These are phyloP conservation scores for Nymphalis c-album DNA, from an alignment of 2,888 invertebrate species.

Conservation along the genomic window DNA sequence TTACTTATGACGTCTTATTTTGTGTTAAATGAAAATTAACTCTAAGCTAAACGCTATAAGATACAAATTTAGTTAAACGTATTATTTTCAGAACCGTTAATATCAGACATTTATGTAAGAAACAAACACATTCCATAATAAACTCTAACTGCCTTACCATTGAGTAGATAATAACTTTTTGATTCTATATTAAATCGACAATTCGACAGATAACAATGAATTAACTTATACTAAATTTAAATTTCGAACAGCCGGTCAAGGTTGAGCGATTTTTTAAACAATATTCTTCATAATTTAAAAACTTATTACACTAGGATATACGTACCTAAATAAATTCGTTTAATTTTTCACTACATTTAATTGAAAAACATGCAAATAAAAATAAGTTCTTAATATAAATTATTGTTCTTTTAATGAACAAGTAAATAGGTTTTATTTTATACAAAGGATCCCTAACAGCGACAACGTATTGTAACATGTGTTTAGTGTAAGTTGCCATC, in stretches of 20 bases:
- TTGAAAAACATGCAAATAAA: no score
- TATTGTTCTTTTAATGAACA: no score
- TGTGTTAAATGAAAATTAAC: no score
- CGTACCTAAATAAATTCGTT: neutral
- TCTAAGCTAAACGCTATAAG: no score
- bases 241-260: slow-evolving; percentile 28
- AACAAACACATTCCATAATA: slow-evolving; percentile 8
- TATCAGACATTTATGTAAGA: neutral
- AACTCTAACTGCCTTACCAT: neutral
- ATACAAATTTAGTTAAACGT: no score
- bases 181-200: slow-evolving; percentile 23
- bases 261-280: slow-evolving; percentile 10
- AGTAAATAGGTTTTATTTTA: neutral
- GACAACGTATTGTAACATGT: neutral
- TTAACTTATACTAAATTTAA: slow-evolving; percentile 29
- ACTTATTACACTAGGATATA: neutral
- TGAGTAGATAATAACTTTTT: slow-evolving; percentile 14
- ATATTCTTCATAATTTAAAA: slow-evolving; percentile 8
- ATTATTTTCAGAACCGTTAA: no score
- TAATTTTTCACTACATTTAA: neutral
- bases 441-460: slow-evolving; percentile 24
- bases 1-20: no score
- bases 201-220: slow-evolving; percentile 31
- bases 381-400: no score
- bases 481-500: slow-evolving; percentile 37